Percentiles rank a stretch among this genome's conserved stretches.
These are phyloP conservation scores for Graptemys geographica DNA, from an alignment of 2,797 vertebrate species.

Conservation along the genomic window DNA sequence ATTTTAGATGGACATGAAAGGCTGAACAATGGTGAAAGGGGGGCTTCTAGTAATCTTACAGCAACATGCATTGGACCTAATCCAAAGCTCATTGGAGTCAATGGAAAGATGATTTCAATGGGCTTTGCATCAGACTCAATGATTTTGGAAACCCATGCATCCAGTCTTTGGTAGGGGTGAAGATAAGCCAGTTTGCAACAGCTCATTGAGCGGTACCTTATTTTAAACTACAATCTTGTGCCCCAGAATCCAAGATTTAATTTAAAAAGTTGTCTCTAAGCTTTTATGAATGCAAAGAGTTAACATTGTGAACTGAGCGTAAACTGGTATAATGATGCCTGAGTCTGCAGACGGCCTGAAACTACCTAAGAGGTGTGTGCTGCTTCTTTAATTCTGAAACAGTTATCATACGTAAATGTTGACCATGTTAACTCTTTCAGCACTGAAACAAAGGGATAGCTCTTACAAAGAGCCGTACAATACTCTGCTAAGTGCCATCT, in stretches of 20 bases:
- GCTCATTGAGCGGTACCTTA: background rate
- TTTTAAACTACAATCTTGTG: background rate
- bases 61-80: background rate
- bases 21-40: background rate
- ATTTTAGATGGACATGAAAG: background rate
- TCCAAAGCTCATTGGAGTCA: background rate
- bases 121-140: background rate
- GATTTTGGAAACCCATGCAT: background rate
- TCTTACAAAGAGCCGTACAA: background rate
- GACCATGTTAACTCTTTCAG: background rate
- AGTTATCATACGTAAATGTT: background rate
- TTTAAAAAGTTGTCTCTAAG: background rate
- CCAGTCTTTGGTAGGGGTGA: background rate
- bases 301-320: background rate
- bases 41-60: background rate
- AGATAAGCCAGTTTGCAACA: background rate
- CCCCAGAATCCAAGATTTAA: background rate
- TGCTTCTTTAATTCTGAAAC: background rate
- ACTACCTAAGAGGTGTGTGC: background rate
- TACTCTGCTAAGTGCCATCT: background rate
- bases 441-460: background rate
- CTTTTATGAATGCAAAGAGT: background rate
- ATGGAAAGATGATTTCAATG: background rate
- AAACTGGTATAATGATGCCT: background rate
- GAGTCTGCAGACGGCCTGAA: background rate